These are phyloP conservation scores for Chloroceryle amazona DNA, from an alignment of 2,797 vertebrate genomes.

Conservation along the genomic window DNA sequence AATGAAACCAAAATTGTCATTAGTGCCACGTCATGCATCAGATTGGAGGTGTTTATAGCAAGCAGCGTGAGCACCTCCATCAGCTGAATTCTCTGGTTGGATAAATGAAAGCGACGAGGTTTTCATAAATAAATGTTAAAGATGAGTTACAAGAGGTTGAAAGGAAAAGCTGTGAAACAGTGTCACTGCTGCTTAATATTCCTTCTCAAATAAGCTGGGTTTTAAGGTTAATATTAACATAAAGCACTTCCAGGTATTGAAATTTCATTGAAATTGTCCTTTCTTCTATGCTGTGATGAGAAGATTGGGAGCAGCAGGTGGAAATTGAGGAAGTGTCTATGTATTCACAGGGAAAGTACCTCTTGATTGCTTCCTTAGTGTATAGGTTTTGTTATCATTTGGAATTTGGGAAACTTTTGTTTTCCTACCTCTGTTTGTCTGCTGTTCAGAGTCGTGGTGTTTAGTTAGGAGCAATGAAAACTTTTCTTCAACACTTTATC, in stretches of 20 bases:
- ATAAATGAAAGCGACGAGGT: background rate
- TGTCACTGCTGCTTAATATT: background rate
- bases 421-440: background rate
- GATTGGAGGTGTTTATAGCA: background rate
- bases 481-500: background rate
- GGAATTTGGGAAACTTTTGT: background rate
- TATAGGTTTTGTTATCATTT: background rate
- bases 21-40: rapidly evolving
- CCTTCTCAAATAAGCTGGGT: background rate
- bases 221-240: background rate
- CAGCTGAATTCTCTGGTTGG: too few relatives aligned
- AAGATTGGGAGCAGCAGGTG: background rate
- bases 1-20: background rate
- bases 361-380: background rate
- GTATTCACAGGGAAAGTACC: background rate
- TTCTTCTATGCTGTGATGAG: background rate
- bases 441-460: background rate
- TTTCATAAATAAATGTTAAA: background rate
- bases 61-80: background rate
- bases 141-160: background rate
- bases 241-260: background rate
- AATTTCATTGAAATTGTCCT: background rate
- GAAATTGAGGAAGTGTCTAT: background rate
- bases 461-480: background rate
- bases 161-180: background rate